Base-by-base conservation (phyloP, 2,888 invertebrate species). In the Drosophila emarginata region DNA sequence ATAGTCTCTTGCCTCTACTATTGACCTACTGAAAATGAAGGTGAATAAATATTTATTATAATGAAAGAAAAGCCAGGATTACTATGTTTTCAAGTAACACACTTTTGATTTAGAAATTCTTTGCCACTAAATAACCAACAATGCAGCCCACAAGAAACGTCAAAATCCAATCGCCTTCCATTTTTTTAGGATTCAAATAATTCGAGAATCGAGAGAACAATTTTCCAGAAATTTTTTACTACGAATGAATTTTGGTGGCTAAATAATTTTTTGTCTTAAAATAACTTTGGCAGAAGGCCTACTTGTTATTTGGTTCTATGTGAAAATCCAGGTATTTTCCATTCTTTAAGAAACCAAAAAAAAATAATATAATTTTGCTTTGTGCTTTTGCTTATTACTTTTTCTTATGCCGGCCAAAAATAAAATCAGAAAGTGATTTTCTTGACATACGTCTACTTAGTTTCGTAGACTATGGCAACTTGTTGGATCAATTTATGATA, bases 51-150 rank as follows among this genome's bases (percentile, higher is more conserved):
- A 37, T 1, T 21, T 21, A 21, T 12, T 12, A 18, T 4, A 21
- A 21, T 37, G 37, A 37, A 37, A 12, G 4, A 21, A 5, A 39
- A 6, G 3, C 45, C 11, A 21, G 21, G 45, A 7, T 18, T 45
- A 45, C 45, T 45, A 4, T 2, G 45, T 15, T 45, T 45, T n/a
- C n/a, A 9, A 9, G 2, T 32, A n/a, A 37, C 12, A 15, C 1
- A 18, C 32, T 54, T 52, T 52, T 14, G 14, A 23, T 26, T n/a
- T 59, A 61, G 1, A 18, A 5, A 26, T 70, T 51, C 51, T 59
- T 77, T 2, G 64, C 76, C n/a, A 78, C 7, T 11, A 78, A 7
- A 52, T 70, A 78, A n/a, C 80, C 77, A n/a, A 70, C 14, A 52
- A 78, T 50, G 51, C 72, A 76, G 2, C 74, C 81, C 18, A 78